Evolutionary conservation across 2,888 invertebrate species (phyloP).

Genomic region (Drosophila putrida): DNA sequence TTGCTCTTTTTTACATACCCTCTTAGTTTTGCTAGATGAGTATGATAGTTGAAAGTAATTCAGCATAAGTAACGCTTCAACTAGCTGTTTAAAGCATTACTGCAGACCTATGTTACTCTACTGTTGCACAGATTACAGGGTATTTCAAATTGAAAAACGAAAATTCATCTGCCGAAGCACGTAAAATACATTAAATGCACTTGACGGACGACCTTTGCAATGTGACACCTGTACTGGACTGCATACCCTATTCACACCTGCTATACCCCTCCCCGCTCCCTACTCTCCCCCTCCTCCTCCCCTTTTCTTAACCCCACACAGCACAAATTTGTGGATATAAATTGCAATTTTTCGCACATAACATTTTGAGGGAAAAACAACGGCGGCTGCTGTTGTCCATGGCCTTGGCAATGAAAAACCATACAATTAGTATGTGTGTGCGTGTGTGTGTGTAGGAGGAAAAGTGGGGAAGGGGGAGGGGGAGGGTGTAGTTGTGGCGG

Average conservation of each 20-base stretch:
- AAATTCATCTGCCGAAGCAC: constrained; percentile 24
- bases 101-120: background rate
- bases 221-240: constrained; percentile 50
- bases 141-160: background rate
- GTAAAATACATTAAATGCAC: constrained; percentile 46
- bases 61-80: too few relatives aligned
- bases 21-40: background rate
- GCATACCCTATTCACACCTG: background rate
- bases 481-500: constrained; percentile 18
- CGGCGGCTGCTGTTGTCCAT: constrained; percentile 38
- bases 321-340: constrained; percentile 32
- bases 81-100: background rate
- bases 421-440: constrained; percentile 8
- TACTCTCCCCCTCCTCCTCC: too few relatives aligned
- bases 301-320: background rate
- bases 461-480: background rate
- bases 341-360: constrained; percentile 40
- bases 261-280: background rate
- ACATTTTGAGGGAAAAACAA: constrained; percentile 20
- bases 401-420: constrained; percentile 73
- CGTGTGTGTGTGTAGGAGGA: constrained; percentile 10
- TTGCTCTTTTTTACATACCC: background rate
- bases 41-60: too few relatives aligned
- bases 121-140: background rate
- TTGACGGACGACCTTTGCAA: constrained; percentile 54